These are phyloP conservation scores for Oegoconia quadripuncta DNA, from an alignment of 2,888 invertebrate genomes.

Conservation along the genomic window DNA sequence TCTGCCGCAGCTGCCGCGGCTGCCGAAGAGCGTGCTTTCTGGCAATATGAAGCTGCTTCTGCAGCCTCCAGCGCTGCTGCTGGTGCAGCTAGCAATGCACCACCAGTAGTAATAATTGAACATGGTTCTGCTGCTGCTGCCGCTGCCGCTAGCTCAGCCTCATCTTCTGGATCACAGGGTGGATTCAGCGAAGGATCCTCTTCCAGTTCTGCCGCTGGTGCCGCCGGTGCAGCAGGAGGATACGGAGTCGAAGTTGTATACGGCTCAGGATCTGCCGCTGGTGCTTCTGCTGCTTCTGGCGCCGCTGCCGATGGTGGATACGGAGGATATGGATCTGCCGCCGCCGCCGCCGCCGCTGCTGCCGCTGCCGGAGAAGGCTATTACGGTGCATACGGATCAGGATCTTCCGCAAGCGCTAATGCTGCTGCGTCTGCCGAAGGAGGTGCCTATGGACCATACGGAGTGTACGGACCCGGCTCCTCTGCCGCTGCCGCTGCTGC, in stretches of 20 bases:
- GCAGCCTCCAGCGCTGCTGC: not conserved
- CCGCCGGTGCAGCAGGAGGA: conserved; percentile 11
- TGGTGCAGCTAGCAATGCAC: not conserved
- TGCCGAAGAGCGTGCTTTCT: conserved; percentile 1
- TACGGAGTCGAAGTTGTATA: conserved; percentile 8
- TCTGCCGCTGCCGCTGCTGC: too few relatives aligned
- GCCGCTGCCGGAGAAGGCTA: too few relatives aligned
- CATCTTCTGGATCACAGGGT: too few relatives aligned
- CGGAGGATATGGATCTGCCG: conserved; percentile 1
- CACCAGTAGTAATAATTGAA: not conserved
- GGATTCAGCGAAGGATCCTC: too few relatives aligned
- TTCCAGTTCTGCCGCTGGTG: not conserved
- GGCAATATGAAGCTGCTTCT: not conserved
- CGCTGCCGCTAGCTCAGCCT: not conserved
- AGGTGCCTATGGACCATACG: too few relatives aligned
- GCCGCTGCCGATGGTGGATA: conserved; percentile 9
- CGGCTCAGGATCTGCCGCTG: conserved; percentile 7
- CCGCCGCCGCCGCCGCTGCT: too few relatives aligned
- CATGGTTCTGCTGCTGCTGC: not conserved
- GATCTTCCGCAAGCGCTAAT: too few relatives aligned
- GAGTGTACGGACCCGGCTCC: too few relatives aligned
- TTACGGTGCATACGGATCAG: too few relatives aligned
- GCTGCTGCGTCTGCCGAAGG: too few relatives aligned
- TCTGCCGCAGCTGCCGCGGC: conserved; percentile 7
- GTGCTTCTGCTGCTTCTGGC: conserved; percentile 1